Conservation (phyloP, 2,113 vertebrate species). For the Cinclus mexicanus region DNA sequence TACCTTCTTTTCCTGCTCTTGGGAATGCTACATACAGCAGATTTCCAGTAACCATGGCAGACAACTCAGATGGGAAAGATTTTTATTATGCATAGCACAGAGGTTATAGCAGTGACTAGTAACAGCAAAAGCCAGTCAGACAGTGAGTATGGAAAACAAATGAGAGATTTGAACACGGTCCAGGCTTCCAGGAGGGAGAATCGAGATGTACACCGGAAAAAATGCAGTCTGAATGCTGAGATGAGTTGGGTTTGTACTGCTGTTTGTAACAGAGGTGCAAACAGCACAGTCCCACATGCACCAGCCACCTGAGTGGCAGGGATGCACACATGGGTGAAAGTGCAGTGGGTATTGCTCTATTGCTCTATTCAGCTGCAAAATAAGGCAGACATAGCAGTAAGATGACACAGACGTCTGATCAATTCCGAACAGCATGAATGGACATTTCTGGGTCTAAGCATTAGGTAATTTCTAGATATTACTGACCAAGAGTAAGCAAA, state of each 20-base stretch:
- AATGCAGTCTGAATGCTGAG: not conserved
- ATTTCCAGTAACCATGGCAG: slow-evolving; percentile 65
- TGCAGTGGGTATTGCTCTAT: not conserved
- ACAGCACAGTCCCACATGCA: not conserved
- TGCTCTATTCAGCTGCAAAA: not conserved
- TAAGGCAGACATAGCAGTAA: not conserved
- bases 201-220: not conserved
- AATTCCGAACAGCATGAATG: not conserved
- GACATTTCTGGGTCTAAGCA: not conserved
- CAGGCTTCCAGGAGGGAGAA: slow-evolving; percentile 10
- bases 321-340: accelerated
- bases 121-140: slow-evolving; percentile 40
- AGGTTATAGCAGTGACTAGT: slow-evolving; percentile 18
- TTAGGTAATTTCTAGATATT: not conserved
- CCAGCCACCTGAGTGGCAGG: not conserved
- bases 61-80: slow-evolving; percentile 52
- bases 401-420: not conserved
- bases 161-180: not conserved
- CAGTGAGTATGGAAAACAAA: not conserved
- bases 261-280: not conserved
- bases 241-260: not conserved
- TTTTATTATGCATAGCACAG: slow-evolving; percentile 58
- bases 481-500: not conserved
- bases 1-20: slow-evolving; percentile 21
- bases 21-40: slow-evolving; percentile 27